Percentiles rank a stretch among this genome's conserved stretches.
Conservation (phyloP, 2,113 vertebrate genomes). For the Phyllostomus hastatus region DNA sequence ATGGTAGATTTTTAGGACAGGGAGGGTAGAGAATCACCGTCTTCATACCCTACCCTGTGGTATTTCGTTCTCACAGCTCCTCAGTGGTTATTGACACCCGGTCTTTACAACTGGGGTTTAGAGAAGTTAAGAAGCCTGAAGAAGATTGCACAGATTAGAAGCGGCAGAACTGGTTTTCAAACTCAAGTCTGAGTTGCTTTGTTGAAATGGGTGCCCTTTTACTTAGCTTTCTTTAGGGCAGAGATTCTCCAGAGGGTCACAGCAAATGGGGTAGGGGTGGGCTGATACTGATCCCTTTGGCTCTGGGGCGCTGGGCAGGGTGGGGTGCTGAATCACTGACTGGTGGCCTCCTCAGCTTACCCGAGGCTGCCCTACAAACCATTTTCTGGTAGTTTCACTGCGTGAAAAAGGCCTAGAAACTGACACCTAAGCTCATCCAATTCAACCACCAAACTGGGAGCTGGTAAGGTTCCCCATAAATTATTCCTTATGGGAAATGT, state of each 20-base stretch:
- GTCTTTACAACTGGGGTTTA: not conserved
- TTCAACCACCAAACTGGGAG: not conserved
- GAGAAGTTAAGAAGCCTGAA: conserved; percentile 13
- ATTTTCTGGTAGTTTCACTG: not conserved
- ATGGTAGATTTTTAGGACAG: not conserved
- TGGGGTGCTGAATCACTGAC: not conserved
- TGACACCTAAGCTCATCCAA: not conserved
- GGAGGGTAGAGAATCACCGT: not conserved
- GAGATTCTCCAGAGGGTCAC: not conserved
- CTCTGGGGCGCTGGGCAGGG: not conserved
- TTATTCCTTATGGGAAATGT: not conserved
- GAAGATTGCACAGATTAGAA: not conserved
- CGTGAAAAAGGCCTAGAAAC: not conserved
- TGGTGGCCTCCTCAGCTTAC: not conserved
- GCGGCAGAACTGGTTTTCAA: conserved; percentile 50
- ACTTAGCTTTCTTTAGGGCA: not conserved
- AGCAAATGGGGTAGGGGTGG: not conserved
- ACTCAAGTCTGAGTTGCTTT: not conserved
- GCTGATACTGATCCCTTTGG: not conserved
- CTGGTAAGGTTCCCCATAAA: not conserved
- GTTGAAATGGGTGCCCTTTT: not conserved
- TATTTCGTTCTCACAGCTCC: not conserved
- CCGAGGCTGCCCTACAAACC: not conserved
- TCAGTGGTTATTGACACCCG: not conserved
- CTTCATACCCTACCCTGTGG: not conserved